Evolutionary conservation across 1,140 invertebrate genomes (phyloP).

Genomic region (Homarus americanus): DNA sequence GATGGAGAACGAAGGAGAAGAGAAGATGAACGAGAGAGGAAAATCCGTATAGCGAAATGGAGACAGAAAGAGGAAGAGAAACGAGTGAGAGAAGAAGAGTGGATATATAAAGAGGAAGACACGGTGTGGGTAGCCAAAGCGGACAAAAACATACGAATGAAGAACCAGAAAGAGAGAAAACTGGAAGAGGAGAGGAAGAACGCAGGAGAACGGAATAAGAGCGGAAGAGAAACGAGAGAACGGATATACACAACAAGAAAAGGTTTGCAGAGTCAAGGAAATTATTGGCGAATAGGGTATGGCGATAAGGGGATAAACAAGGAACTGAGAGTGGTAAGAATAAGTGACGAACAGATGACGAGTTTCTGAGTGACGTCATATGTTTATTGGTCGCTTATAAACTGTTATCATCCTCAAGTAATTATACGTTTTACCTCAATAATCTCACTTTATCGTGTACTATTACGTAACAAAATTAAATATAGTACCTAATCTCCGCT

Average conservation of each 20-base stretch:
- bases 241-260: neutral
- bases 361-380: constrained; percentile 22
- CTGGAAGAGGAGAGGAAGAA: constrained; percentile 33
- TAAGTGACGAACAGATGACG: constrained; percentile 49
- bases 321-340: constrained; percentile 55
- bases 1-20: constrained; percentile 33
- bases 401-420: too few species aligned
- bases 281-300: constrained; percentile 62
- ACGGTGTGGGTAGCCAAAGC: constrained; percentile 49
- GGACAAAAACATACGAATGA: constrained; percentile 45
- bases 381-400: too few species aligned
- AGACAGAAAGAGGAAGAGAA: constrained; percentile 32
- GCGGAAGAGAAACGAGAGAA: neutral
- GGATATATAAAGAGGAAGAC: constrained; percentile 58
- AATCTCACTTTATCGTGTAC: too few species aligned
- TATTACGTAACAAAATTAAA: too few species aligned
- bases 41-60: constrained; percentile 29
- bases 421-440: too few species aligned
- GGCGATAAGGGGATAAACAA: constrained; percentile 45
- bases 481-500: too few species aligned
- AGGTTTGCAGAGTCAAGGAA: constrained; percentile 1
- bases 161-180: constrained; percentile 54
- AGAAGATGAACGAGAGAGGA: constrained; percentile 38
- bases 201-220: constrained; percentile 5
- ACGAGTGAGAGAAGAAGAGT: constrained; percentile 51